These are phyloP conservation scores for Melanotaenia maccullochi DNA, from an alignment of 2,797 vertebrate genomes.

Conservation along the genomic window DNA sequence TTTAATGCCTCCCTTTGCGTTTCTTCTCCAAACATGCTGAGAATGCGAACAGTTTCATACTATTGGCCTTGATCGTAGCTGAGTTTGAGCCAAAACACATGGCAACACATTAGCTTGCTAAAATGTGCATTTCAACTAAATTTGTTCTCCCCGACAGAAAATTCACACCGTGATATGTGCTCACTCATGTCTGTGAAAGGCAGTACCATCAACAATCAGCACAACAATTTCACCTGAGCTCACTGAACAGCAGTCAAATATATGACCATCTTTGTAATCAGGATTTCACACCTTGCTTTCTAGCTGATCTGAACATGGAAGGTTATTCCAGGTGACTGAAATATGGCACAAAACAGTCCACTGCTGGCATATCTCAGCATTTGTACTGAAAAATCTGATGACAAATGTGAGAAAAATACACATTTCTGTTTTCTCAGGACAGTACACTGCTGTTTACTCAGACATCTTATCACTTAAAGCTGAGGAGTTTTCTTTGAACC, in stretches of 20 bases:
- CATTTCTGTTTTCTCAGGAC: constrained; percentile 4
- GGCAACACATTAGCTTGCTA: background rate
- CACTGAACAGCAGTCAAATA: background rate
- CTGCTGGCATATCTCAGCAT: background rate
- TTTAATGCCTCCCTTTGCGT: constrained; percentile 2
- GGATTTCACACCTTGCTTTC: background rate
- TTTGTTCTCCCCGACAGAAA: background rate
- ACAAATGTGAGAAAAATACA: background rate
- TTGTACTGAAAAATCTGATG: background rate
- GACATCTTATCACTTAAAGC: constrained; percentile 12
- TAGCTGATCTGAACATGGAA: background rate
- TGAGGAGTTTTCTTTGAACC: background rate
- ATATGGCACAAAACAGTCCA: constrained; percentile 3
- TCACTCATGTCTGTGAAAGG: background rate
- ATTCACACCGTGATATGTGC: background rate
- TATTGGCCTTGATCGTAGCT: background rate
- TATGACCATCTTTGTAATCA: constrained; percentile 1
- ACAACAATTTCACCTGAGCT: background rate
- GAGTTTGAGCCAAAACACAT: background rate
- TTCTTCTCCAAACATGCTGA: background rate
- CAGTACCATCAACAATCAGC: constrained; percentile 1
- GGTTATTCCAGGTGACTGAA: constrained; percentile 4
- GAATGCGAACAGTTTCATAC: background rate
- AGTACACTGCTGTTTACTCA: constrained; percentile 1
- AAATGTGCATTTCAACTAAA: background rate